Evolutionary conservation across 2,888 invertebrate genomes (phyloP), one percentile per base, ranked within the genome.

Genomic region (Halictus quadricinctus): DNA sequence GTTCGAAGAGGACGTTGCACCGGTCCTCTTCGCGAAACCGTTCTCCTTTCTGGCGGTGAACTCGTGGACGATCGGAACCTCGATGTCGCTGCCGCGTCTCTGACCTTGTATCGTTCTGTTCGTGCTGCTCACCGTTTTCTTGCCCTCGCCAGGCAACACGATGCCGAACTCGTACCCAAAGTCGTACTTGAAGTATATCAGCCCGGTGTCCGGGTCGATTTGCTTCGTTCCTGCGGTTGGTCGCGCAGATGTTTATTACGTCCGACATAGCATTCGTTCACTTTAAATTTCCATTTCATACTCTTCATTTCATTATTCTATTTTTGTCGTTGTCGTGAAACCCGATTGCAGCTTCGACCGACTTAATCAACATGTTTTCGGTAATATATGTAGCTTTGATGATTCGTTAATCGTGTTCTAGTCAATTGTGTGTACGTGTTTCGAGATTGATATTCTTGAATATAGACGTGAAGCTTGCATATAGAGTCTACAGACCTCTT

Each of bases 111-210:
- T 95, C 0, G 95, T 95, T 91, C 95, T 95, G 91, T 94, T 95
- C 41, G 95, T 83, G 73, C 92, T 91, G 82, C 90, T 82, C 93
- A 85, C 94, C 94, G 87, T 79, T 73, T 91, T 90, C 85, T 91
- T 90, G 89, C 96, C 95, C 93, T 96, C 96, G 76, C 96, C 96
- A 69, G 97, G 97, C 76, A 97, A 95, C 73, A 97, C 95, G 88
- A 97, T 96, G 85, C 97, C 97, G 93, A 97, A 97, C 94, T 97
- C 97, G 94, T 97, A 97, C 90, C 97, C 97, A 93, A 97, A 97
- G 95, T 97, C 97, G 94, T 97, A 97, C 95, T 97, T 97, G 95
- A 97, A 97, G 95, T 97, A 97, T 92, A 97, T 97, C 85, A 97
- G 95, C 89, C 97, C 97, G 75, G 97, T 97, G 92, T 97, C 96